phyloP scores from a whole-genome alignment of 2,888 invertebrate genomes.

The Augiades crinisus region DNA sequence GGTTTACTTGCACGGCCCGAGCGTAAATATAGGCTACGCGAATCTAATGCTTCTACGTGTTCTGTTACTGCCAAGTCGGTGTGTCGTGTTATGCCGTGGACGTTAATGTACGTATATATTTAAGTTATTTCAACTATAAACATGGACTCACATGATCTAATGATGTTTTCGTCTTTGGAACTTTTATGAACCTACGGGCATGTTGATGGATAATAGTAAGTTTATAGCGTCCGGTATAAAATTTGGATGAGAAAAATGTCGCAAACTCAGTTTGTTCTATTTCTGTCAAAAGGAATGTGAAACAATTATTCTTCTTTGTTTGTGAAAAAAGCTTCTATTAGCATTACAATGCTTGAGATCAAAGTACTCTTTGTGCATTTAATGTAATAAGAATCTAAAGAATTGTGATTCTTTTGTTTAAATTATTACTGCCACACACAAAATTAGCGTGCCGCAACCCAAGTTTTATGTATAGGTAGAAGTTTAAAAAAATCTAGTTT shows the following conservation, averaged over 20 bases:
- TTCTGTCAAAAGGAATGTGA: neutral
- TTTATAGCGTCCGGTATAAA: conserved; percentile 62
- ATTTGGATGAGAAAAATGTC: neutral
- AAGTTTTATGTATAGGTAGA: too few species aligned
- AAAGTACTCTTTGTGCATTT: too few species aligned
- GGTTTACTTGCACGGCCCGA: conserved; percentile 54
- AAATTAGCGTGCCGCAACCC: too few species aligned
- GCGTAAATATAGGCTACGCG: conserved; percentile 59
- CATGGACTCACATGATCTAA: conserved; percentile 36
- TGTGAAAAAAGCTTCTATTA: neutral
- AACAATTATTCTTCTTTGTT: too few species aligned
- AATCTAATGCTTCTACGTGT: conserved; percentile 39
- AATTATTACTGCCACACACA: too few species aligned
- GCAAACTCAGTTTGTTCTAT: neutral
- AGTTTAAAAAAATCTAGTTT: too few species aligned
- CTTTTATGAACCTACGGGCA: conserved; percentile 51
- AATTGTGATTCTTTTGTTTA: too few species aligned
- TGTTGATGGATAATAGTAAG: conserved; percentile 54
- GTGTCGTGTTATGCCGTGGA: neutral
- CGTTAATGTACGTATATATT: conserved; percentile 11
- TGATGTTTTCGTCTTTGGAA: conserved; percentile 45
- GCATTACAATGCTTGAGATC: neutral
- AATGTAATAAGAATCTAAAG: too few species aligned
- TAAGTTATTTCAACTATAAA: conserved; percentile 42
- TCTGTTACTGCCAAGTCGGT: conserved; percentile 22